Base-by-base conservation (phyloP, 2,113 vertebrate genomes). In the Sakesphorus luctuosus region DNA sequence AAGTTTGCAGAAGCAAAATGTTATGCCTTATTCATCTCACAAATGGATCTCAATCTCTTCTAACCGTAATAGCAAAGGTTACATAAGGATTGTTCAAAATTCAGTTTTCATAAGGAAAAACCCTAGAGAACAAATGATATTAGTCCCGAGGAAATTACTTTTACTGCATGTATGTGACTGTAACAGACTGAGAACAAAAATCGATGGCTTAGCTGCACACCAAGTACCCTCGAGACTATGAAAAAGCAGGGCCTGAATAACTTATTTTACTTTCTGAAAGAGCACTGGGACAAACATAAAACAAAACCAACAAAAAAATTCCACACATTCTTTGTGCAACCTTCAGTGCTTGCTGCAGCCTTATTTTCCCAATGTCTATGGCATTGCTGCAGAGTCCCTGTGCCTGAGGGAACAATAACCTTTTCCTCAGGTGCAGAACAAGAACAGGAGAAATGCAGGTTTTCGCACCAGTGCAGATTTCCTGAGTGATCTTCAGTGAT, bases 181-280 rank as follows among this genome's bases (percentile, higher is more conserved):
- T 89, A 96, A 94, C 95, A 94, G 80, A 82, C 86, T 82, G 88
- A 96, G 92, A 96, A 87, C 80, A 95, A 96, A 97, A 97, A 96
- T 96, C 94, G 1, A 96, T 96, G 90, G 46, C 84, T 92, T 87
- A 87, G 87, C 94, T 10, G 17, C 63, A 84, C 88, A 90, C 61
- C 26, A 53, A 89, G 92, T 63, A 93, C 96, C 92, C 92, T 55
- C 62, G 96, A 97, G 96, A 94, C 84, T 95, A 95, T 76, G 80
- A 93, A 93, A 94, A 96, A 94, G 62, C 86, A 62, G 46, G 36
- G 68, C 50, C 90, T 93, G 93, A 95, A 96, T 97, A 95, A 95
- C 90, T 89, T 95, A 95, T 91, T 97, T 97, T 65, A 76, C 81
- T 87, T 95, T 94, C 86, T 90, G 66, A 75, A 91, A 59, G 74